phyloP scores from a whole-genome alignment of 1,140 invertebrate species.

The Drosophila seguyi region DNA sequence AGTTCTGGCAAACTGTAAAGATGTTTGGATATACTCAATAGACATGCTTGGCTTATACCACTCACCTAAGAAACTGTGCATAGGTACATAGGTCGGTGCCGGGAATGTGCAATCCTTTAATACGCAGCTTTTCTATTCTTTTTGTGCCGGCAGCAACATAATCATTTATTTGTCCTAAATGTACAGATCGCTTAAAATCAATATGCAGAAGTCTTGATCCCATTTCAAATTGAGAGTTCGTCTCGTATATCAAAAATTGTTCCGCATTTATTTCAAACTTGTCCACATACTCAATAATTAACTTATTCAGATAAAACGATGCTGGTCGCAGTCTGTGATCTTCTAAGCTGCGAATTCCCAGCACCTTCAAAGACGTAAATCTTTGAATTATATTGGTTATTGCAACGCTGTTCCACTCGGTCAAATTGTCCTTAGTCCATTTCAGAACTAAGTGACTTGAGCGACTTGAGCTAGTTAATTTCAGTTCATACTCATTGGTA shows the following conservation, averaged over 20 bases:
- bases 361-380: not conserved
- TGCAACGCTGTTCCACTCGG: not conserved
- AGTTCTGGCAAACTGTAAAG: too few species aligned
- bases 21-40: too few species aligned
- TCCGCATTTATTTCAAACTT: not conserved
- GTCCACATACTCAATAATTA: not conserved
- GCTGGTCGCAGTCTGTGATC: not conserved
- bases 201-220: not conserved
- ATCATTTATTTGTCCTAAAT: not conserved
- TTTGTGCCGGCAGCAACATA: not conserved
- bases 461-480: too few species aligned
- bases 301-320: not conserved
- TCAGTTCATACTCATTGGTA: too few species aligned
- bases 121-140: not conserved
- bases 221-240: not conserved
- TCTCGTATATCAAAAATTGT: not conserved
- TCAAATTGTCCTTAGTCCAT: not conserved
- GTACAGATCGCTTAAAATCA: not conserved
- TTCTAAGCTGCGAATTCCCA: not conserved
- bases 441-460: not conserved
- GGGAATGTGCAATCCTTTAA: not conserved
- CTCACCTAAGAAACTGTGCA: not conserved
- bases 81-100: not conserved
- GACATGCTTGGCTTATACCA: slow-evolving; percentile 2
- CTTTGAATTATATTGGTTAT: not conserved